Evolutionary conservation across 2,113 vertebrate genomes (phyloP), one percentile per base, ranked within the genome.

Genomic region (Vidua chalybeata): DNA sequence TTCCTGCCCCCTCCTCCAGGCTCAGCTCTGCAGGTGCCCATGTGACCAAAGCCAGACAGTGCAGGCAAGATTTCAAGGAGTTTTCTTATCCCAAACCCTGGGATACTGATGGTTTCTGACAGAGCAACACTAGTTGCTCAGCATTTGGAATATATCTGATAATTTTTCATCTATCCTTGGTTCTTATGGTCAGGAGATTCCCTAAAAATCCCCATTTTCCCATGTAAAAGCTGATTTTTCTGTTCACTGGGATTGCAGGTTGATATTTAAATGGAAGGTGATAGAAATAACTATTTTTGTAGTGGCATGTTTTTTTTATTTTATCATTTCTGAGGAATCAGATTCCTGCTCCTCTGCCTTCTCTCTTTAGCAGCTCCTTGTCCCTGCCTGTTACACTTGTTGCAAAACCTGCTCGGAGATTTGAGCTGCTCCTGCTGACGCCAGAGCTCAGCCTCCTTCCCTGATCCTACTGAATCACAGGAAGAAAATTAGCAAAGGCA

Each of bases 331-430:
- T 52, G 30, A 67, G 63, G 71, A 86, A 21, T 16, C 43, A 67
- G 55, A 54, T 18, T 33, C 8, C 19, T 6, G 30, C 19, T 43
- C 64, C 43, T 74, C 75, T 83, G 69, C 62, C 66, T 77, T 17
- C 37, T 72, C 12, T 73, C 84, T 66, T 37, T 7, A 54, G 49
- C 49, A 61, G 66, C 58, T 43, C 45, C 33, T 63, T 21, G 64
- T 46, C 48, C 21, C 62, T 62, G 82, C 75, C 76, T 90, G 21
- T 64, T 91, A 1, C 92, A 96, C 93, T 95, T 96, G 96, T 97
- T 96, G 92, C 92, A 78, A 62, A 88, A 49, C 18, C 74, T 51
- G 48, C 5, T 35, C 2, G 7, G 49, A 74, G 87, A 24, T 63
- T 30, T n/a, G 27, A 74, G 63, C 81, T 73, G 87, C 49, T 75